Evolutionary conservation across 2,797 vertebrate species (phyloP).

Genomic region (Emys orbicularis): DNA sequence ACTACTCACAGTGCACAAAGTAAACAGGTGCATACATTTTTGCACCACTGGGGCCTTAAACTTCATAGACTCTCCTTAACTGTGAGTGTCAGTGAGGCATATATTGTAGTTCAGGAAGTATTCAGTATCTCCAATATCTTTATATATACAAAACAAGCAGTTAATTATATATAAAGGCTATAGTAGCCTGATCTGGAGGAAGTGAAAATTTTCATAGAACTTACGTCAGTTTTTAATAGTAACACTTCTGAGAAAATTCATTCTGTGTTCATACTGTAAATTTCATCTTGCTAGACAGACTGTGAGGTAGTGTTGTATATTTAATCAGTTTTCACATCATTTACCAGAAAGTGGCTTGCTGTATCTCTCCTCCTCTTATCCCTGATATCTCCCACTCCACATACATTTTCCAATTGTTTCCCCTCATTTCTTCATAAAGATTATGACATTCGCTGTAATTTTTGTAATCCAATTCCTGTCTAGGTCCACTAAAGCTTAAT

Average conservation of each 20-base stretch:
- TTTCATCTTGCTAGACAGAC: background rate
- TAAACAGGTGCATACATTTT: background rate
- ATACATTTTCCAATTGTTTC: slow-evolving; percentile 36
- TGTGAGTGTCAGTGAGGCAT: background rate
- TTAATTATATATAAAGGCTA: background rate
- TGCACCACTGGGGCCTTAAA: background rate
- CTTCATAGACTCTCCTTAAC: background rate
- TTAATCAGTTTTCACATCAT: slow-evolving; percentile 15
- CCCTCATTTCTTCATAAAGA: slow-evolving; percentile 31
- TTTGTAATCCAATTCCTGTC: slow-evolving; percentile 62
- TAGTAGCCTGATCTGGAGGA: background rate
- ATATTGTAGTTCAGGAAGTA: background rate
- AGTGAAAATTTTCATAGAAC: background rate
- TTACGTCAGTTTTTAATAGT: background rate
- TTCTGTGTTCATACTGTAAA: background rate
- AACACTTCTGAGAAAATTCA: background rate
- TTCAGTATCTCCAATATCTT: background rate
- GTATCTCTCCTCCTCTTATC: background rate
- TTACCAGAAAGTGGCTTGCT: background rate
- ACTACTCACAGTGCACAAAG: background rate
- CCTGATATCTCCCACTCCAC: background rate
- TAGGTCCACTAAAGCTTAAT: slow-evolving; percentile 69
- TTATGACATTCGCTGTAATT: slow-evolving; percentile 50
- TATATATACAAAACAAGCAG: background rate
- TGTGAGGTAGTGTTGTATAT: background rate